Evolutionary conservation across 2,797 vertebrate genomes (phyloP).

Genomic region (Psittacula echo): DNA sequence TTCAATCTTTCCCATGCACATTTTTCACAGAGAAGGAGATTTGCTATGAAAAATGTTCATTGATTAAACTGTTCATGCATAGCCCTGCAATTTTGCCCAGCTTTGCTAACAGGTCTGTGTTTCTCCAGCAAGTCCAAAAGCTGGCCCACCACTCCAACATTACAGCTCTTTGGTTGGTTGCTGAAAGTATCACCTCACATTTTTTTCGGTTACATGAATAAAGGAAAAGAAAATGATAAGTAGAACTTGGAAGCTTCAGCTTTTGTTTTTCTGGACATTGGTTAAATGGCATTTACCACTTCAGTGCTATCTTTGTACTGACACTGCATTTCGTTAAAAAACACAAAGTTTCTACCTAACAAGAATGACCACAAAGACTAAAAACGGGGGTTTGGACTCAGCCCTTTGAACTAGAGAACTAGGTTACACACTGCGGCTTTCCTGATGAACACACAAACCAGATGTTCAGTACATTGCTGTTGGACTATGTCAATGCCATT

Average conservation of each 20-base stretch:
- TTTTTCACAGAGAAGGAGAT: background rate
- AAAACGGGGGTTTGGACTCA: background rate
- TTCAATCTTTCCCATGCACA: background rate
- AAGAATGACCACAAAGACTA: background rate
- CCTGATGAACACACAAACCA: background rate
- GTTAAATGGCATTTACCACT: background rate
- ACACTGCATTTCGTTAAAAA: background rate
- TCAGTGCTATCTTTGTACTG: background rate
- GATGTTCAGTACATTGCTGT: background rate
- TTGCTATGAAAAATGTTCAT: background rate
- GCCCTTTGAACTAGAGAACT: background rate
- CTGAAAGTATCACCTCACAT: background rate
- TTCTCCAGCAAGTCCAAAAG: background rate
- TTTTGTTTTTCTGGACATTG: background rate
- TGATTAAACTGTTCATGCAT: background rate
- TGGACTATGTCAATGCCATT: background rate
- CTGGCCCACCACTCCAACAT: background rate
- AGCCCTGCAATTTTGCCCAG: background rate
- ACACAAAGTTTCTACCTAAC: background rate
- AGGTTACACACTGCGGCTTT: background rate
- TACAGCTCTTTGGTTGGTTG: background rate
- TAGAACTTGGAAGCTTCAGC: background rate
- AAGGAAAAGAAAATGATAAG: background rate
- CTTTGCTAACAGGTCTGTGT: background rate
- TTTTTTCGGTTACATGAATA: background rate